Conservation (phyloP, 37 sponge, comb jelly and placozoan genomes). For the Agelas oroides region DNA sequence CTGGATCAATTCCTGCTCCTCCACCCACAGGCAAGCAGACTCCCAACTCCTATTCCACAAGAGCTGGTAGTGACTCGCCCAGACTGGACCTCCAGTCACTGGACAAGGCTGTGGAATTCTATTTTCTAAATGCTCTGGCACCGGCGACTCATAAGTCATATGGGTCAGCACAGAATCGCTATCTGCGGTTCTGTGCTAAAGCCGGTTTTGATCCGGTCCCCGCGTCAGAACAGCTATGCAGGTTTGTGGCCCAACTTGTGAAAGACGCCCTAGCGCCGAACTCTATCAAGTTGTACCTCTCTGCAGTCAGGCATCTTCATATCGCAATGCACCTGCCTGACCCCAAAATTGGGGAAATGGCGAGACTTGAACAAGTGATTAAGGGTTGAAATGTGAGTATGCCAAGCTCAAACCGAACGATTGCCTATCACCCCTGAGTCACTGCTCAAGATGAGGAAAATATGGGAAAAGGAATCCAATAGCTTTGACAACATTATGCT, state of each 20-base stretch:
- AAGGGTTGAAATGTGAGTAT: too few species aligned
- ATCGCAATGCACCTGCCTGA: neutral
- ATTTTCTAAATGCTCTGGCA: constrained; percentile 13
- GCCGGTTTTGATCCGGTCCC: too few species aligned
- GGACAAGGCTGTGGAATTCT: constrained; percentile 36
- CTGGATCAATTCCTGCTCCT: neutral
- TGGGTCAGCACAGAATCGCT: constrained; percentile 11
- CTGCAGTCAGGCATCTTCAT: too few species aligned
- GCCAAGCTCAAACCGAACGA: too few species aligned
- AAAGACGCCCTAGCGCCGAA: too few species aligned
- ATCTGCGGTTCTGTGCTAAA: constrained; percentile 19
- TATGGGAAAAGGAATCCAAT: too few species aligned
- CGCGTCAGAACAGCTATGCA: too few species aligned
- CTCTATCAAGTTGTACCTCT: neutral
- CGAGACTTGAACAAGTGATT: neutral
- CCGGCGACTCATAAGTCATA: constrained; percentile 10
- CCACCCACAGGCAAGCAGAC: constrained; percentile 1
- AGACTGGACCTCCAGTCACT: constrained; percentile 39
- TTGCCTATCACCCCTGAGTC: too few species aligned
- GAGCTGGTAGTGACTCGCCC: neutral
- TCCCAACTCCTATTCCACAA: neutral
- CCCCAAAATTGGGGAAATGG: neutral
- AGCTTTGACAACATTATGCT: too few species aligned
- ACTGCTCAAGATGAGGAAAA: too few species aligned
- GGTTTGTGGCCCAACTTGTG: too few species aligned